Conservation (phyloP, 1,140 invertebrate genomes). For the Mamestra configurata region DNA sequence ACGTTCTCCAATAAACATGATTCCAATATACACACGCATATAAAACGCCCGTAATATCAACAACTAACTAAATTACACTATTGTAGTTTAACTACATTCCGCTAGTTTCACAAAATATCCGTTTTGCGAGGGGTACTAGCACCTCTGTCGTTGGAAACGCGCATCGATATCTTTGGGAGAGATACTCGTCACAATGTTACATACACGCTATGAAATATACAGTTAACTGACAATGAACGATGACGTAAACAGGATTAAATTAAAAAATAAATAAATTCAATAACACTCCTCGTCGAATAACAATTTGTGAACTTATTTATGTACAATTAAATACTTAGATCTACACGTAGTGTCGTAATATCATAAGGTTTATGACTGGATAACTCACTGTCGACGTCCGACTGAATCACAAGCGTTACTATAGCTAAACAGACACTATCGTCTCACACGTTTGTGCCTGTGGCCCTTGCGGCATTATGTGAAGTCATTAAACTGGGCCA, state of each 20-base stretch:
- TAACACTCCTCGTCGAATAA: constrained; percentile 55
- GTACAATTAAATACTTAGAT: constrained; percentile 72
- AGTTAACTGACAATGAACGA: constrained; percentile 51
- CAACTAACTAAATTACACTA: constrained; percentile 63
- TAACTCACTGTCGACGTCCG: constrained; percentile 64
- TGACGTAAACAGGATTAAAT: constrained; percentile 63
- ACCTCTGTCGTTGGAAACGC: constrained; percentile 64
- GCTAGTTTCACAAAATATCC: constrained; percentile 61
- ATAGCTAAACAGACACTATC: constrained; percentile 54
- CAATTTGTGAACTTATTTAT: constrained; percentile 71
- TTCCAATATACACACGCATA: constrained; percentile 42
- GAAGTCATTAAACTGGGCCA: constrained; percentile 82
- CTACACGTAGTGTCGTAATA: constrained; percentile 59
- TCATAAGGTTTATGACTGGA: constrained; percentile 69
- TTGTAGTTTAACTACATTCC: constrained; percentile 72
- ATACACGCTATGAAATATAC: constrained; percentile 19
- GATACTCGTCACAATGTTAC: constrained; percentile 43
- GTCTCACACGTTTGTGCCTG: constrained; percentile 54
- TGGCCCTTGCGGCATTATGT: constrained; percentile 68
- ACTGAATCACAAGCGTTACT: constrained; percentile 61
- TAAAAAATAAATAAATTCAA: constrained; percentile 69
- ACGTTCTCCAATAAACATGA: constrained; percentile 32
- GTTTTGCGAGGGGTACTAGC: constrained; percentile 59
- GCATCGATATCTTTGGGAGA: constrained; percentile 47
- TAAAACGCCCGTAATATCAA: constrained; percentile 60